Base-by-base conservation (phyloP, 2,888 invertebrate species). In the Rutpela maculata region DNA sequence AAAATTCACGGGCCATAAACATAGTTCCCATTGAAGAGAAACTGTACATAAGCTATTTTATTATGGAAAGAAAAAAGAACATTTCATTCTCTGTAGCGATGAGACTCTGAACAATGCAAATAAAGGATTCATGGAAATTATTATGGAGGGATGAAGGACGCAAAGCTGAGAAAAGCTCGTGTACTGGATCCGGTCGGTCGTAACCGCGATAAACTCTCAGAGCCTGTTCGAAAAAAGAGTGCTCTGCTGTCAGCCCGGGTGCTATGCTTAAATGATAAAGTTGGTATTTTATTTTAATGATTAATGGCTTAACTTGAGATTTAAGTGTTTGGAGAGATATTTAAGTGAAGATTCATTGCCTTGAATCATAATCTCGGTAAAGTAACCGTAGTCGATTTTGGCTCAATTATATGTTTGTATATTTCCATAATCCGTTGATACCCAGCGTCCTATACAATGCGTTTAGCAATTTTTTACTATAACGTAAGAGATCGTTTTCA, bases 81-180 rank as follows among this genome's bases (percentile, higher is more conserved):
- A 43, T 65, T 43, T 43, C 19, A 19, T 43, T 38, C 38, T 11
- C 17, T 19, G 35, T 26, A 17, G 26, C 18, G 26, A 31, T 35
- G 35, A 35, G 69, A 57, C 18, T 35, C 38, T 15, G 69, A 69
- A 69, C 69, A 69, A 69, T 69, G 69, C 56, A 69, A 59, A 69
- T 68, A 68, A 59, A 69, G 69, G 69, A 69, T 69, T 57, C 69
- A 35, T 59, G 35, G 69, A 69, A 69, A 69, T 69, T 69, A 69
- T 69, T 59, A 69, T 50, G 50, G 57, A 55, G 69, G 69, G 59
- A 69, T 69, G 69, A 57, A 56, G 69, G 67, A 56, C 22, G 67
- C 67, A 55, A 69, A 31, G 69, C 69, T 69, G 69, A 69, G 69
- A 69, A 69, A 69, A 57, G 69, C 69, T 35, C 69, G n/a, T 57